Evolutionary conservation across 2,888 invertebrate genomes (phyloP).

Genomic region (Caenorhabditis sinica): DNA sequence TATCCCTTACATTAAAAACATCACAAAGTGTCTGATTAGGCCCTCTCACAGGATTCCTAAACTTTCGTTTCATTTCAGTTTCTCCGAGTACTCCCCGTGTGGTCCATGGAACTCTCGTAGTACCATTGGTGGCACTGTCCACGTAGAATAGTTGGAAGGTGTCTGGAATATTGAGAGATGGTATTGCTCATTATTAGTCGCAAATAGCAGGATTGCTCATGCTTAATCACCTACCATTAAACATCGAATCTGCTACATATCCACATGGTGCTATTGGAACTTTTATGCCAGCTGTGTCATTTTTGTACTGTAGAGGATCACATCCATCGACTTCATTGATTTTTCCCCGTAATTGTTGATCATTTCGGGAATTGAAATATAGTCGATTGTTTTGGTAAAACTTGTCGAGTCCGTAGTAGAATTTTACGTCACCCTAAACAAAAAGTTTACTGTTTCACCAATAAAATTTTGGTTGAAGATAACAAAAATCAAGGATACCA

Average conservation of each 20-base stretch:
- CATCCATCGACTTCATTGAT: constrained; percentile 87
- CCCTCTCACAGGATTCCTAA: constrained; percentile 89
- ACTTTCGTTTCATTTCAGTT: constrained; percentile 95
- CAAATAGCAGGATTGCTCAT: neutral
- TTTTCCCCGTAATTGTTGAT: constrained; percentile 89
- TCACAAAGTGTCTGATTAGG: constrained; percentile 71
- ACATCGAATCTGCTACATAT: constrained; percentile 98
- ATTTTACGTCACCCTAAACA: constrained; percentile 88
- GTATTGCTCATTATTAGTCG: too few relatives aligned
- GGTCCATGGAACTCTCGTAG: constrained; percentile 50
- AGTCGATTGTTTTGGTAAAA: constrained; percentile 98
- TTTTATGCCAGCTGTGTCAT: constrained; percentile 51
- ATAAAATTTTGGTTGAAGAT: neutral
- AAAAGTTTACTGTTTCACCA: neutral
- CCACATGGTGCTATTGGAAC: constrained; percentile 95
- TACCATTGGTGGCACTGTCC: constrained; percentile 9
- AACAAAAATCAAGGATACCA: neutral
- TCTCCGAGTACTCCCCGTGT: constrained; percentile 91
- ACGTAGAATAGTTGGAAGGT: constrained; percentile 64
- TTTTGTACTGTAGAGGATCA: constrained; percentile 66
- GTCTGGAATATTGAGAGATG: too few relatives aligned
- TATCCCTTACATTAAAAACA: constrained; percentile 81
- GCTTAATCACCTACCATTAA: constrained; percentile 89
- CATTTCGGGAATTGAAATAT: constrained; percentile 95
- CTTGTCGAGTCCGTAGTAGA: constrained; percentile 97